Evolutionary conservation across 2,113 vertebrate genomes (phyloP).

Genomic region (Eudorcas thomsonii): DNA sequence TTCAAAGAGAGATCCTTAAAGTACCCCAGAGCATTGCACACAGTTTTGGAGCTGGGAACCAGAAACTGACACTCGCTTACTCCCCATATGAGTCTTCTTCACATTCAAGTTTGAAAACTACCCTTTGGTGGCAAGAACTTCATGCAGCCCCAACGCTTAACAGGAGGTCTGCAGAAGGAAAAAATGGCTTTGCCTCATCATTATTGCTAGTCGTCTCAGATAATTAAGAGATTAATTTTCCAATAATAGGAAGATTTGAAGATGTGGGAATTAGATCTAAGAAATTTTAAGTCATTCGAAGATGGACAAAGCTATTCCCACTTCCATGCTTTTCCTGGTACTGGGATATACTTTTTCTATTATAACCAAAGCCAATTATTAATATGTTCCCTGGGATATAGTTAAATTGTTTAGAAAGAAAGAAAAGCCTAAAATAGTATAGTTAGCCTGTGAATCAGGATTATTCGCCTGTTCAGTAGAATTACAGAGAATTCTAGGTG

Average conservation of each 20-base stretch:
- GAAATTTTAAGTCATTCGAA: slow-evolving; percentile 27
- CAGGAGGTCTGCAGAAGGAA: neutral
- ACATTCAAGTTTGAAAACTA: slow-evolving; percentile 31
- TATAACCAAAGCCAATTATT: neutral
- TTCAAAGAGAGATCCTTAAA: neutral
- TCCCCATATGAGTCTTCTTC: neutral
- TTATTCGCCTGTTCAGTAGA: neutral
- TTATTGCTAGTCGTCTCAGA: slow-evolving; percentile 24
- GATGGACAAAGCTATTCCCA: neutral
- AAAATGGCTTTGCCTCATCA: slow-evolving; percentile 23
- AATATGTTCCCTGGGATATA: neutral
- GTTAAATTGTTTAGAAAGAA: slow-evolving; percentile 14
- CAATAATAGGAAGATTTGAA: slow-evolving; percentile 56
- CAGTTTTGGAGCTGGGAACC: neutral
- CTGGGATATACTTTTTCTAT: neutral
- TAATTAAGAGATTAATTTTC: slow-evolving; percentile 50
- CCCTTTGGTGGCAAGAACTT: neutral
- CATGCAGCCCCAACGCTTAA: neutral
- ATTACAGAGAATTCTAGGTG: slow-evolving; percentile 26
- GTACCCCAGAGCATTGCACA: neutral
- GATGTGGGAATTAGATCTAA: slow-evolving; percentile 14
- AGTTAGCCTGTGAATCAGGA: neutral
- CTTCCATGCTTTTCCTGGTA: slow-evolving; percentile 12
- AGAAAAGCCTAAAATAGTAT: neutral
- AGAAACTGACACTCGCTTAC: neutral